These are phyloP conservation scores for Oryzias woworae DNA, from an alignment of 2,113 vertebrate species.

Conservation along the genomic window DNA sequence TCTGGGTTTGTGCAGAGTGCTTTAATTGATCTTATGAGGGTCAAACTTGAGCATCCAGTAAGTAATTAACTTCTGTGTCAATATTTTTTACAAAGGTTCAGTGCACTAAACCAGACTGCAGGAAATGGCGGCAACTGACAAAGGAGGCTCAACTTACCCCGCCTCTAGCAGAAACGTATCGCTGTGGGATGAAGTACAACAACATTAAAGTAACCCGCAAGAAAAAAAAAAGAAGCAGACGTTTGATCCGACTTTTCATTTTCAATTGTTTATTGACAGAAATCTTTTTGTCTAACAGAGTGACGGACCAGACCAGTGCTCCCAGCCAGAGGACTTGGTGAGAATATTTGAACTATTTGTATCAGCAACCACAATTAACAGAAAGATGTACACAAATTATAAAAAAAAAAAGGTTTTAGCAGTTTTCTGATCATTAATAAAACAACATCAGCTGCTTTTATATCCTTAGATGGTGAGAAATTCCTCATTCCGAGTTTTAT, in stretches of 20 bases:
- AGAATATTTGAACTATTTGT: conserved; percentile 34
- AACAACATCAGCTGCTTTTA: too few relatives aligned
- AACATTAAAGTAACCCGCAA: conserved; percentile 82
- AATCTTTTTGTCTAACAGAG: conserved; percentile 69
- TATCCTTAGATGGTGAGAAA: neutral
- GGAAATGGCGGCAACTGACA: conserved; percentile 96
- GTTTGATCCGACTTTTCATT: neutral
- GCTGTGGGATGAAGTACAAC: conserved; percentile 91
- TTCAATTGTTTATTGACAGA: neutral
- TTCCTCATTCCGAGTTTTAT: too few relatives aligned
- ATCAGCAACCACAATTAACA: neutral
- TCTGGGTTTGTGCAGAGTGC: conserved; percentile 82
- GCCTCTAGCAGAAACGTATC: conserved; percentile 86
- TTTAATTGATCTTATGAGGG: neutral
- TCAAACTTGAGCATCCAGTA: neutral
- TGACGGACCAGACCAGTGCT: conserved; percentile 89
- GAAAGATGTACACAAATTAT: neutral
- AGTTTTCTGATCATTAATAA: too few relatives aligned
- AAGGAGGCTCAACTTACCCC: conserved; percentile 93
- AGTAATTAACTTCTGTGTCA: neutral
- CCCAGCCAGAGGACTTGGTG: conserved; percentile 94
- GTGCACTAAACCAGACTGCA: conserved; percentile 89
- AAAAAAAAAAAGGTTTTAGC: too few relatives aligned
- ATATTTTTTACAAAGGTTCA: conserved; percentile 80
- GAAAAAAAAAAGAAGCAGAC: neutral